Evolutionary conservation across 2,797 vertebrate species (phyloP).

Genomic region (Xenentodon cancila): DNA sequence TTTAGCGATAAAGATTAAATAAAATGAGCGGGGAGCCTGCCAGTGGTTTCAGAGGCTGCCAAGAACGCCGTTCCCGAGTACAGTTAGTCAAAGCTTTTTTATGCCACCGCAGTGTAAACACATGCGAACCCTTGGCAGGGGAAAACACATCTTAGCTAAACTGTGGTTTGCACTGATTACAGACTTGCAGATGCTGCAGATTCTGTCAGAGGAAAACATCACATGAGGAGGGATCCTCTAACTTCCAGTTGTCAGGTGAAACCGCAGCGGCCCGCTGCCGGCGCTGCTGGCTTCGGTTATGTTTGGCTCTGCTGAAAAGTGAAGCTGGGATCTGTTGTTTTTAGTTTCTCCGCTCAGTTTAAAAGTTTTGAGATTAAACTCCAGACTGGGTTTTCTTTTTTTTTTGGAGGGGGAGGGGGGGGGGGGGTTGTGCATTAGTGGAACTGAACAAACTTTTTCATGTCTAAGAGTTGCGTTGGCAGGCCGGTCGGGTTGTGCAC

Average conservation of each 20-base stretch:
- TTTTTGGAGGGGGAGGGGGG: not conserved
- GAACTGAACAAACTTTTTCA: conserved; percentile 34
- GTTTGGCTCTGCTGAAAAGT: conserved; percentile 42
- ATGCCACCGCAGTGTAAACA: conserved; percentile 75
- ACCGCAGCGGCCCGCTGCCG: conserved; percentile 49
- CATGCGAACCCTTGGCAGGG: conserved; percentile 69
- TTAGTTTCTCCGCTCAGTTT: conserved; percentile 54
- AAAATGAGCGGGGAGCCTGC: conserved; percentile 85
- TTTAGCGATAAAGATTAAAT: conserved; percentile 91
- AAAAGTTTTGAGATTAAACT: conserved; percentile 51
- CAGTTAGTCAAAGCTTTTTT: conserved; percentile 69
- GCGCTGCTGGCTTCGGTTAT: conserved; percentile 31
- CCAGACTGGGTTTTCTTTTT: conserved; percentile 57
- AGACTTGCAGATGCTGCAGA: conserved; percentile 72
- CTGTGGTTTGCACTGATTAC: conserved; percentile 76
- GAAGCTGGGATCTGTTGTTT: conserved; percentile 47
- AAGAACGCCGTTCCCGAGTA: conserved; percentile 73
- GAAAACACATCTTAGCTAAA: conserved; percentile 68
- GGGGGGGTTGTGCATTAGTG: conserved; percentile 38
- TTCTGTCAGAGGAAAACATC: conserved; percentile 63
- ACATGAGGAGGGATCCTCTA: conserved; percentile 56
- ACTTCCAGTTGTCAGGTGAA: conserved; percentile 73
- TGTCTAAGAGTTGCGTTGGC: conserved; percentile 28
- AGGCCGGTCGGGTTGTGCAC: not conserved
- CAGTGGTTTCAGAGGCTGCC: conserved; percentile 83